Conservation (phyloP, 2,888 invertebrate genomes). For the Mellilla xanthometata region DNA sequence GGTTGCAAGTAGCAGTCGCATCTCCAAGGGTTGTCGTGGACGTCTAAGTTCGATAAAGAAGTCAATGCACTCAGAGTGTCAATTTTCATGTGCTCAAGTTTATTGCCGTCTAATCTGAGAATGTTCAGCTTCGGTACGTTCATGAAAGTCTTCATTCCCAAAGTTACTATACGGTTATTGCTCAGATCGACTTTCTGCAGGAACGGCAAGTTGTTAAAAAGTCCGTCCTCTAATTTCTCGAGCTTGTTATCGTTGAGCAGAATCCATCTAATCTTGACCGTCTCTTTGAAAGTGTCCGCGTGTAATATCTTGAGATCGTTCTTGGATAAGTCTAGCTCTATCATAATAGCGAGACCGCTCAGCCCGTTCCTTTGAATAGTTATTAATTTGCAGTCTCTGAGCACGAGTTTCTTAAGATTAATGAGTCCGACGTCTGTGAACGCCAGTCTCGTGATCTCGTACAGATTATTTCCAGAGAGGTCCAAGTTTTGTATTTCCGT, state of each 20-base stretch:
- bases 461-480: conserved; percentile 87
- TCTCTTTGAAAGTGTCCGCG: conserved; percentile 87
- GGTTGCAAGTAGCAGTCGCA: conserved; percentile 93
- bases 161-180: conserved; percentile 87
- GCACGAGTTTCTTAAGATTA: conserved; percentile 91
- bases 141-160: conserved; percentile 88
- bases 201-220: conserved; percentile 89
- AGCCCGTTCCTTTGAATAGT: conserved; percentile 90
- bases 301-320: conserved; percentile 87
- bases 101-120: conserved; percentile 88
- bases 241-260: conserved; percentile 89
- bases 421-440: conserved; percentile 87
- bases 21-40: conserved; percentile 93
- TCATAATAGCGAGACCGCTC: conserved; percentile 88
- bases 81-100: conserved; percentile 85
- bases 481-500: conserved; percentile 88
- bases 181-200: conserved; percentile 90
- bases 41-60: conserved; percentile 87
- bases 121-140: conserved; percentile 86
- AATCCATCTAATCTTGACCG: conserved; percentile 87
- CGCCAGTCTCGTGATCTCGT: conserved; percentile 85
- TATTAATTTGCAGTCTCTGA: conserved; percentile 88
- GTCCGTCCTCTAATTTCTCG: conserved; percentile 86
- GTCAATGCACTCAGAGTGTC: conserved; percentile 85
- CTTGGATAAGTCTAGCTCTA: conserved; percentile 91